Conservation (phyloP, 2,797 vertebrate genomes). For the Ceyx erithaca region DNA sequence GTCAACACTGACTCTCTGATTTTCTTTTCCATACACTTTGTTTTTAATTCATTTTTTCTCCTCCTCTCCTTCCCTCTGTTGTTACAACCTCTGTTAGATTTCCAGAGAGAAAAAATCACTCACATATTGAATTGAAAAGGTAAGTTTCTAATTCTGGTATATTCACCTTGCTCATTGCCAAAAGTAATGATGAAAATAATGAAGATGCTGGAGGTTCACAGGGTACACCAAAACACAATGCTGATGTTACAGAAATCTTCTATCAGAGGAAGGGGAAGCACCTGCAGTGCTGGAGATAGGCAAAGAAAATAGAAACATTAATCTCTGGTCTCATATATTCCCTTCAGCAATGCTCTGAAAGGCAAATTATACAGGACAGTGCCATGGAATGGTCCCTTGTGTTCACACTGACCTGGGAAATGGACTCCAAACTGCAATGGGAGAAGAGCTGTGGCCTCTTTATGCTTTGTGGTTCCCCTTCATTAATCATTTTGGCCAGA, state of each 20-base stretch:
- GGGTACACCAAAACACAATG: background rate
- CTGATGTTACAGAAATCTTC: background rate
- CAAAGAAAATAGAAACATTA: background rate
- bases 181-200: background rate
- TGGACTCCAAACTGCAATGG: background rate
- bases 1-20: background rate
- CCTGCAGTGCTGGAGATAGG: background rate
- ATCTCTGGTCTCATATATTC: background rate
- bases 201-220: background rate
- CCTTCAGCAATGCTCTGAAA: background rate
- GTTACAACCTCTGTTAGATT: background rate
- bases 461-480: background rate
- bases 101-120: background rate
- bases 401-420: background rate
- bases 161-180: background rate
- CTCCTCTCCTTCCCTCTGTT: background rate
- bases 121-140: background rate
- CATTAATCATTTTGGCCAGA: background rate
- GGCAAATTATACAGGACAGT: background rate
- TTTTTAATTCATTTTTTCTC: background rate
- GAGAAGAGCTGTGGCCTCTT: background rate
- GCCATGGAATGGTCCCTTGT: background rate
- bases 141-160: background rate
- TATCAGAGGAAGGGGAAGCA: background rate
- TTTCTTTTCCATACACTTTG: background rate